Percentiles rank a stretch among this genome's conserved stretches.
Evolutionary conservation across 2,113 vertebrate species (phyloP).

Genomic region (Xiphophorus hellerii): DNA sequence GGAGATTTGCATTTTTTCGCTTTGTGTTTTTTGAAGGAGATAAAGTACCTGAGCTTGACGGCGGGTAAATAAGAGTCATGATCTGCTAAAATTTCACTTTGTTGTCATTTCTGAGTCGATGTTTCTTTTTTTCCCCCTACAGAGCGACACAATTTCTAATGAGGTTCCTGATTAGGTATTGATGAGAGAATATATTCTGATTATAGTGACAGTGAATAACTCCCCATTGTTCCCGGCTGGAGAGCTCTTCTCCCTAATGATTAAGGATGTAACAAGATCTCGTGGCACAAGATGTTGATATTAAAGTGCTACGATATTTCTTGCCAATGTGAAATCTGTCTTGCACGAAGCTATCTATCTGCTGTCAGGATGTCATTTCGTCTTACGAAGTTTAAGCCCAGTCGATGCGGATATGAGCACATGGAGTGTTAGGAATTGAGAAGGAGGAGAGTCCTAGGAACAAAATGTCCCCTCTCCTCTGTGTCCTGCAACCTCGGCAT

Average conservation of each 20-base stretch:
- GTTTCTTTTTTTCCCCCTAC: slow-evolving; percentile 21
- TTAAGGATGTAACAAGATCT: not conserved
- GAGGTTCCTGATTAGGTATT: slow-evolving; percentile 65
- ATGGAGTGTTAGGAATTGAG: no score
- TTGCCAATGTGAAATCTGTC: not conserved
- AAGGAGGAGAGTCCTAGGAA: no score
- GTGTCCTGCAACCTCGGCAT: no score
- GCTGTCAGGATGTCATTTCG: not conserved
- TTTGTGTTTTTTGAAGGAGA: slow-evolving; percentile 4
- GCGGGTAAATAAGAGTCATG: slow-evolving; percentile 49
- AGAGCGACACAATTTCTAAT: slow-evolving; percentile 40
- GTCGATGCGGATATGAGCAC: no score
- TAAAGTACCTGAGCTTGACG: slow-evolving; percentile 34
- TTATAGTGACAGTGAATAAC: slow-evolving; percentile 28
- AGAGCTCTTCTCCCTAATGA: slow-evolving; percentile 6
- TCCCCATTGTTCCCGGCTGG: not conserved
- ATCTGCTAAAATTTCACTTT: slow-evolving; percentile 16
- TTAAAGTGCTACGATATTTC: not conserved
- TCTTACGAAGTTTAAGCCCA: not conserved
- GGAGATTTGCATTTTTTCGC: slow-evolving; percentile 38
- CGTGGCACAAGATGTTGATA: not conserved
- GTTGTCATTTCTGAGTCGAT: slow-evolving; percentile 17
- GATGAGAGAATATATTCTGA: slow-evolving; percentile 50
- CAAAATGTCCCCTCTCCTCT: no score
- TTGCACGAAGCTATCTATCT: not conserved